Base-by-base conservation (phyloP, 2,113 vertebrate species). In the Phalacrocorax brasilianus region DNA sequence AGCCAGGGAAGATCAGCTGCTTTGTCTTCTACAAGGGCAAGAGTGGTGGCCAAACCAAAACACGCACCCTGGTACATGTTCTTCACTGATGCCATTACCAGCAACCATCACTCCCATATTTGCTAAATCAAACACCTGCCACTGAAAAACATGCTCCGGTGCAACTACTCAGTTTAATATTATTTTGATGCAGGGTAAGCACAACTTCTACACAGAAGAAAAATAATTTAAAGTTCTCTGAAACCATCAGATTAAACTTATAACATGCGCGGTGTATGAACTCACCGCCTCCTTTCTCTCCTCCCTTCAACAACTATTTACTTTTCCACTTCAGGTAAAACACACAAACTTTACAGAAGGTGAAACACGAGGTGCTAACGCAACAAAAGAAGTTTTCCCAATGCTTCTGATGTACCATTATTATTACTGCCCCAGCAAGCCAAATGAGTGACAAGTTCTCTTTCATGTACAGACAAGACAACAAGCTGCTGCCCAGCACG, bases 211-310 rank as follows among this genome's bases (percentile, higher is more conserved):
- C 9, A 19, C n/a, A 72, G 22, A 40, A 62, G 7, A 71, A 79
- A 32, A 89, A 17, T 4, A n/a, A 45, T 4, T 15, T 16, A 3
- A 68, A 28, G 47, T 20, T 63, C 55, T 63, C 52, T 9, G 17
- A 77, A 88, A 74, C 13, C 10, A 68, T 6, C 24, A 56, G 62
- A 61, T 30, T 24, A 59, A 81, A 47, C 17, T 58, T 7, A 6
- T 8, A 59, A 40, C 0, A 5, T 0, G 2, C 9, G 22, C 4
- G 26, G 33, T 2, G 4, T 14, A 53, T 2, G 20, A 93, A 83
- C 4, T 44, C 47, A 5, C 47, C 4, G 26, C 40, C 24, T 75
- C 27, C 45, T 40, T 35, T 56, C 62, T 59, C 40, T 32, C 75
- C 79, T 89, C 79, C 52, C 61, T 63, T 72, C 76, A n/a, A 18